phyloP scores from a whole-genome alignment of 1,140 invertebrate species.

The Pomacea maculata region DNA sequence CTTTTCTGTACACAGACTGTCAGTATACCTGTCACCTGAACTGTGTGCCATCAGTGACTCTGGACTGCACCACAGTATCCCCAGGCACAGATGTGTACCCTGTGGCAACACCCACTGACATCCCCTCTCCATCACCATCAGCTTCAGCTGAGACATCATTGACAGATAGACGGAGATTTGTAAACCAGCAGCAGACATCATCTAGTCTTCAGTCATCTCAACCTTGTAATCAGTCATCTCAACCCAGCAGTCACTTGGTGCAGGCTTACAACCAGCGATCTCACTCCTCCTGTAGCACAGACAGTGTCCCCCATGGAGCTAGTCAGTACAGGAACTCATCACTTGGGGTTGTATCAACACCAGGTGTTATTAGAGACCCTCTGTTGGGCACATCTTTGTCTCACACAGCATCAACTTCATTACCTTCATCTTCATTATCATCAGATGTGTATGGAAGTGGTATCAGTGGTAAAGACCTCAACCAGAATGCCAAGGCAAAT shows the following conservation, averaged over 20 bases:
- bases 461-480: slow-evolving; percentile 8
- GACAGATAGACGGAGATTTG: slow-evolving; percentile 28
- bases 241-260: slow-evolving; percentile 1
- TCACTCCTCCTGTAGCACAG: background rate
- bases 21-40: slow-evolving; percentile 69
- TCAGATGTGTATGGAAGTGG: too few species aligned
- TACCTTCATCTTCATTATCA: slow-evolving; percentile 7
- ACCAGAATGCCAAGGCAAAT: slow-evolving; percentile 13
- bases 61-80: slow-evolving; percentile 65
- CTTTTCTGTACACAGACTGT: slow-evolving; percentile 63
- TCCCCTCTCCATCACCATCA: slow-evolving; percentile 33
- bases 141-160: slow-evolving; percentile 42
- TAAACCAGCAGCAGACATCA: slow-evolving; percentile 16
- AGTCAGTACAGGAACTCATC: background rate
- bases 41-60: slow-evolving; percentile 67
- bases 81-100: slow-evolving; percentile 23
- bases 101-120: slow-evolving; percentile 22
- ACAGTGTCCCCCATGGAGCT: background rate
- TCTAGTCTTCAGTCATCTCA: background rate
- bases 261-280: background rate
- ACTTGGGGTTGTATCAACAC: background rate
- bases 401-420: background rate
- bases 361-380: slow-evolving; percentile 7
- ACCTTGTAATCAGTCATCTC: background rate
- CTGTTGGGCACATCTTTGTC: slow-evolving; percentile 7